Conservation (phyloP, 2,888 invertebrate genomes). For the Heliconius sara region DNA sequence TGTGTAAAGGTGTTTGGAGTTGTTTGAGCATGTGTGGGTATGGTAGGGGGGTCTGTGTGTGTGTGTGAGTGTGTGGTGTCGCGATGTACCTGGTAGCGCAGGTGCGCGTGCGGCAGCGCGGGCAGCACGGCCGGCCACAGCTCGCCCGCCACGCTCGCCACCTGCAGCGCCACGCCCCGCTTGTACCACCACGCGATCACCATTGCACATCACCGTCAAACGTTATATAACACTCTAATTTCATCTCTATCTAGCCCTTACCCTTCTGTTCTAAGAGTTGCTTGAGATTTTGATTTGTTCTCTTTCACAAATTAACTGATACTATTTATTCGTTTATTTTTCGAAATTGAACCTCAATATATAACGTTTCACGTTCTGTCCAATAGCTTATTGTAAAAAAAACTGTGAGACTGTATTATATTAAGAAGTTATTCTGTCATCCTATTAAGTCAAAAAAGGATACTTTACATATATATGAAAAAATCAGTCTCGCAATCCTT, state of each 20-base stretch:
- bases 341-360: background rate
- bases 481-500: conserved; percentile 8
- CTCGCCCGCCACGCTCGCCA: conserved; percentile 62
- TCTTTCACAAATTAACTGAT: too few species aligned
- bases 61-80: conserved; percentile 17
- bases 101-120: conserved; percentile 61
- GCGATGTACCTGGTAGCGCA: conserved; percentile 71
- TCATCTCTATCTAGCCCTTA: background rate
- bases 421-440: background rate
- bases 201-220: background rate
- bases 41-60: background rate
- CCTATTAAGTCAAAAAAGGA: background rate
- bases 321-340: background rate
- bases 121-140: conserved; percentile 74
- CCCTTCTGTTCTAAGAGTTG: too few species aligned
- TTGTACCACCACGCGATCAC: conserved; percentile 40
- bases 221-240: background rate
- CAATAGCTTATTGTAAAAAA: background rate
- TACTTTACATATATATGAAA: background rate
- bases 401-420: too few species aligned
- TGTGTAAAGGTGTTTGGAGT: background rate
- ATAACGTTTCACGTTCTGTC: conserved; percentile 26
- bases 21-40: background rate
- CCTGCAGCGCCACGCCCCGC: conserved; percentile 51
- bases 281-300: too few species aligned